Evolutionary conservation across 2,113 vertebrate species (phyloP), one percentile per base, ranked within the genome.

Genomic region (Tylochromis polylepis): DNA sequence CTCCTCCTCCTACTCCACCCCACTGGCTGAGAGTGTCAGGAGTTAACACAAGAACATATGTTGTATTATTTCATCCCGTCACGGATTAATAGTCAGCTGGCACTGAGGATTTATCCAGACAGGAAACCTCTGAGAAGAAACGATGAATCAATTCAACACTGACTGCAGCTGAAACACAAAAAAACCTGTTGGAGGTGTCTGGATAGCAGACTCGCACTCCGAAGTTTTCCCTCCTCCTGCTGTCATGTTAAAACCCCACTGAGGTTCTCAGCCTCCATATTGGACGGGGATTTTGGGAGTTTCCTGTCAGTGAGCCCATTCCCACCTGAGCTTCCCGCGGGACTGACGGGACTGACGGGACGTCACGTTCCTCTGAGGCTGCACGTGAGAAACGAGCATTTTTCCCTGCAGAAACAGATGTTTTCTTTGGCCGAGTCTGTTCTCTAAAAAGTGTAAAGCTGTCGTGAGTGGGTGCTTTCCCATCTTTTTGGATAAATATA

Each of bases 261-360:
- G 83, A 51, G 58, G 4, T 4, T 18, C 6, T 31, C 67, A 46
- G 56, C 81, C 11, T 58, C 43, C 59, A 20, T 11, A 55, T 87
- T 89, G 79, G 60, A 77, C 7, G 27, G 77, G 83, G 81, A 85
- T 11, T 46, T 38, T 58, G 88, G 83, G 84, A 84, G 75, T 83
- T 80, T 46, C 67, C 49, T 0, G 75, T 59, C 9, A 7, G 57
- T 12, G 8, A 14, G 3, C 49, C n/a, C 65, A 62, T 90, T 89
- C 58, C 43, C 88, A 84, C 88, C 81, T 89, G 59, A 62, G 75
- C n/a, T 24, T 60, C 80, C 75, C 4, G 59, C 22, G 5, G 46
- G 57, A 16, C 49, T 2, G 27, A 29, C 22, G 5, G 46, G 57
- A 16, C 49, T 2, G 27, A 29, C 4, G 12, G 8, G 55, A 53